Evolutionary conservation across 2,113 vertebrate genomes (phyloP).

Genomic region (Ibidorhyncha struthersii): DNA sequence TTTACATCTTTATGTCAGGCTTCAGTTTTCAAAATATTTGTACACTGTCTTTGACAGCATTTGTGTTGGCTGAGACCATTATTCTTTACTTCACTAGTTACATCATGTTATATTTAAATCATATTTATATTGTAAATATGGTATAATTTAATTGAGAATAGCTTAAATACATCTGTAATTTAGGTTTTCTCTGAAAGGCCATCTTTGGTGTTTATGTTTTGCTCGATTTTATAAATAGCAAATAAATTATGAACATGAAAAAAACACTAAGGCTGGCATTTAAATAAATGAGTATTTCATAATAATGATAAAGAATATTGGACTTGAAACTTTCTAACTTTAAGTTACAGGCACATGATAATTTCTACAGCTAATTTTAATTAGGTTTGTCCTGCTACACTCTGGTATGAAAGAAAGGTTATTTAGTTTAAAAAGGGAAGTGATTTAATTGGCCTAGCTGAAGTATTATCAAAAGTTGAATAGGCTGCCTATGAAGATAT

Average conservation of each 20-base stretch:
- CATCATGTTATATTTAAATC: not conserved
- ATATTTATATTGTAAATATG: not conserved
- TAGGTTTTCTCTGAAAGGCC: not conserved
- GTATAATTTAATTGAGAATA: not conserved
- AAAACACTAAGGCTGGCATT: not conserved
- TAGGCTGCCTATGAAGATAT: not conserved
- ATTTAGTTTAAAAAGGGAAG: not conserved
- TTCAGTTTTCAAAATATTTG: not conserved
- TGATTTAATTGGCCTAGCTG: not conserved
- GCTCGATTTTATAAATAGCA: not conserved
- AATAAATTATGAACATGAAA: not conserved
- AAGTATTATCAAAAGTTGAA: not conserved
- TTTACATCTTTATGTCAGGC: not conserved
- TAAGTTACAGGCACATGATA: not conserved
- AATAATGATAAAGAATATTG: not conserved
- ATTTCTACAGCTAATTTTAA: not conserved
- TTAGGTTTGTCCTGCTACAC: not conserved
- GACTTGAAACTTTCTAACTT: not conserved
- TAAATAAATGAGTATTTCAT: not conserved
- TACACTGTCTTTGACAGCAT: not conserved
- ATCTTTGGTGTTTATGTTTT: not conserved
- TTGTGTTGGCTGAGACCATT: not conserved
- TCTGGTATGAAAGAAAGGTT: not conserved
- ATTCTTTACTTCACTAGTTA: not conserved
- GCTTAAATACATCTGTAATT: not conserved